Evolutionary conservation across 2,797 vertebrate species (phyloP).

Genomic region (Dendrocincla tyrannina): DNA sequence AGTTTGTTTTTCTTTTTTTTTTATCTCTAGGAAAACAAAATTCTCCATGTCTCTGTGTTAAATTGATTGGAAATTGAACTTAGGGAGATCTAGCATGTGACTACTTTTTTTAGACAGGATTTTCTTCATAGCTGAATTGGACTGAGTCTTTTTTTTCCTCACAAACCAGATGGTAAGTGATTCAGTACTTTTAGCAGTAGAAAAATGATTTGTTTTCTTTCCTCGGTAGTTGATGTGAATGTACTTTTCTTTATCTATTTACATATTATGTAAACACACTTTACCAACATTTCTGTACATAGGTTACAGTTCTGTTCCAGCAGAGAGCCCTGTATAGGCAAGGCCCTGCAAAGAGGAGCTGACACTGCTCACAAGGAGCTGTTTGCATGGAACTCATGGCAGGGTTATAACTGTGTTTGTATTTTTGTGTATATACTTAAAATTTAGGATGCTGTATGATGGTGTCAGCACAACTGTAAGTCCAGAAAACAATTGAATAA

Average conservation of each 20-base stretch:
- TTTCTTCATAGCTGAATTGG: constrained; percentile 55
- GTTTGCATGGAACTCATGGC: not conserved
- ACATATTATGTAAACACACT: constrained; percentile 50
- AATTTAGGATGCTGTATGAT: not conserved
- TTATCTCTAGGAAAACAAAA: not conserved
- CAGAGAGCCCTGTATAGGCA: not conserved
- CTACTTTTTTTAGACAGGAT: constrained; percentile 56
- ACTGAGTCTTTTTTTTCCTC: not conserved
- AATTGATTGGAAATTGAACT: constrained; percentile 33
- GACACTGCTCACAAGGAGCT: not conserved
- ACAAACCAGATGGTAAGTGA: constrained; percentile 60
- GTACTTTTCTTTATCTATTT: constrained; percentile 69
- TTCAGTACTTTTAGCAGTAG: constrained; percentile 56
- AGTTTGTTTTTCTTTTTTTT: not conserved
- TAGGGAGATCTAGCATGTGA: constrained; percentile 26
- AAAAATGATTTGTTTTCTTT: constrained; percentile 61
- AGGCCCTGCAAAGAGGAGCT: not conserved
- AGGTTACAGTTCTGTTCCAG: not conserved
- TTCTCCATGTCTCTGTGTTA: not conserved
- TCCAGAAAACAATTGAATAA: not conserved
- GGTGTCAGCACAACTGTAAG: not conserved
- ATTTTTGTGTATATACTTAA: not conserved
- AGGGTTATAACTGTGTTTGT: not conserved
- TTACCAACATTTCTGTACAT: not conserved
- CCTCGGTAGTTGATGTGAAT: constrained; percentile 43